phyloP scores from a whole-genome alignment of 2,113 vertebrate genomes.

The Stigmatopora argus region DNA sequence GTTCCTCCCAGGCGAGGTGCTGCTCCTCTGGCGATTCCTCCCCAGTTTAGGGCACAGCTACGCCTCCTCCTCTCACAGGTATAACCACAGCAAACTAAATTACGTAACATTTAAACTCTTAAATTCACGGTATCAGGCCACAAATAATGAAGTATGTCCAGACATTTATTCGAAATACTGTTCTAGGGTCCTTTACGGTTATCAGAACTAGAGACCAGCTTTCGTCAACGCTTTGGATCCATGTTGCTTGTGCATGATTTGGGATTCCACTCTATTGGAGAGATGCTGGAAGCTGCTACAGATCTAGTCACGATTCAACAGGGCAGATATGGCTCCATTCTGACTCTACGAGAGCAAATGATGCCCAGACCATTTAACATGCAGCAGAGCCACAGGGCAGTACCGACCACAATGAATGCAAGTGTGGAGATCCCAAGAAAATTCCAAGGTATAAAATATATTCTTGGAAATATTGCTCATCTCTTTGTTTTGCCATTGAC shows the following conservation, averaged over 20 bases:
- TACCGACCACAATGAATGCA: neutral
- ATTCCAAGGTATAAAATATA: constrained; percentile 26
- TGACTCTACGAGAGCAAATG: constrained; percentile 66
- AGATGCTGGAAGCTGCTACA: constrained; percentile 71
- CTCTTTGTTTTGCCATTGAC: no score
- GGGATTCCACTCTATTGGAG: constrained; percentile 79
- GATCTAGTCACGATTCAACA: constrained; percentile 75
- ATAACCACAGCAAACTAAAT: neutral
- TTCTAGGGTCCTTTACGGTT: constrained; percentile 73
- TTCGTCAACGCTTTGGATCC: constrained; percentile 72
- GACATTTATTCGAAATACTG: neutral
- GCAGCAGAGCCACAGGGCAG: neutral
- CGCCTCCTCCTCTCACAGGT: constrained; percentile 73
- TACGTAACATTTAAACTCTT: no score
- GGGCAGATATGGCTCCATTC: constrained; percentile 74
- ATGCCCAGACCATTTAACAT: neutral
- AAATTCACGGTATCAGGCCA: neutral
- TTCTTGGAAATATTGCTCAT: neutral
- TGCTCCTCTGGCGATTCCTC: constrained; percentile 67
- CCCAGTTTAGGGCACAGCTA: constrained; percentile 75
- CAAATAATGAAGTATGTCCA: neutral
- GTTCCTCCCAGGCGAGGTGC: constrained; percentile 58
- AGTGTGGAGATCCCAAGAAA: neutral
- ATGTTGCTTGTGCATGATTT: constrained; percentile 69
- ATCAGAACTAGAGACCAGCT: constrained; percentile 73